A percentile compares a stretch with the other conserved stretches of the same genome.
Evolutionary conservation across 2,888 invertebrate genomes (phyloP).

Genomic region (Rhabditoides inermis): DNA sequence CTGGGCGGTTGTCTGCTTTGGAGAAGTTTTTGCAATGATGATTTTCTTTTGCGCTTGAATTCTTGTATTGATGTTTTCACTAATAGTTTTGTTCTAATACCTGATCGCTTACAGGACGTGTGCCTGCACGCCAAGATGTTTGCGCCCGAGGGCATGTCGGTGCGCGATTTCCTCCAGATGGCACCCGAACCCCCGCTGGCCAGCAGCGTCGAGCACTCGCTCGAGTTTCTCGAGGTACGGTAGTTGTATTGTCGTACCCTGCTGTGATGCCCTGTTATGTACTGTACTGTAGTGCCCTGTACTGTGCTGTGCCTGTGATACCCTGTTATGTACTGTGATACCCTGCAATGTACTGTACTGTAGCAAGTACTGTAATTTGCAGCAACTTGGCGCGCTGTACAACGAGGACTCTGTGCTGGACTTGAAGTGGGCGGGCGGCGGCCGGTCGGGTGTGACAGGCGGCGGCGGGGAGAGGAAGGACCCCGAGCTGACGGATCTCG

Average conservation of each 20-base stretch:
- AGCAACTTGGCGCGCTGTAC: slow-evolving; percentile 44
- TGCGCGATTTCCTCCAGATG: slow-evolving; percentile 72
- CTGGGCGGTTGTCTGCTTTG: too few species aligned
- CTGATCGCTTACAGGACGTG: slow-evolving; percentile 51
- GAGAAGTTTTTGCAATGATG: slow-evolving; percentile 1
- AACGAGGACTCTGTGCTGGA: slow-evolving; percentile 8
- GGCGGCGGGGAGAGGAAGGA: slow-evolving; percentile 22
- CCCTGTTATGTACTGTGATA: too few species aligned
- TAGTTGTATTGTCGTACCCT: not conserved
- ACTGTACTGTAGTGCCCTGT: not conserved
- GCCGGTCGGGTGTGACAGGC: too few species aligned
- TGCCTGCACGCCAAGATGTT: slow-evolving; percentile 72
- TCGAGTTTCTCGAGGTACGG: slow-evolving; percentile 58
- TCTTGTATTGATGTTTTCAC: not conserved
- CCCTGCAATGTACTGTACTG: not conserved
- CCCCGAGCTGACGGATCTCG: slow-evolving; percentile 41
- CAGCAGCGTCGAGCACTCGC: slow-evolving; percentile 69
- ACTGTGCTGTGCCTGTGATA: not conserved
- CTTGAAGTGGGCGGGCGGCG: not conserved
- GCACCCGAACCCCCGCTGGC: slow-evolving; percentile 79
- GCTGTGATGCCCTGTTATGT: not conserved
- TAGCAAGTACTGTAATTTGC: not conserved
- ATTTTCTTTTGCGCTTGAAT: too few species aligned
- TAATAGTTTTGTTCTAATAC: not conserved
- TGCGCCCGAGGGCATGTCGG: slow-evolving; percentile 67